These are phyloP conservation scores for Epinephelus moara DNA, from an alignment of 2,113 vertebrate species.

Conservation along the genomic window DNA sequence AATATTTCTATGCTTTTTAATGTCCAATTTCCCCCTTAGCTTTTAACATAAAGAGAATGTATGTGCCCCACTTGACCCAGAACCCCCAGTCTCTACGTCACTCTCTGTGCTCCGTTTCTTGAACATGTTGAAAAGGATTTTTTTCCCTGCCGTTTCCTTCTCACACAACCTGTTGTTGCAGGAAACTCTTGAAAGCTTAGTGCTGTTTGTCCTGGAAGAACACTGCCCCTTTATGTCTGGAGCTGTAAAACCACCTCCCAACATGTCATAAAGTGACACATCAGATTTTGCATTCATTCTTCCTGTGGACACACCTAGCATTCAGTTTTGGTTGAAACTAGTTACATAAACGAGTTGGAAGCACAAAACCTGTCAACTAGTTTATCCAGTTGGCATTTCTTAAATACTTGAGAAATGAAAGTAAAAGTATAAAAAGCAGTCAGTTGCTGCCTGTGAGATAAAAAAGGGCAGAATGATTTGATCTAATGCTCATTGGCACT, in stretches of 20 bases:
- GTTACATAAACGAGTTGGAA: background rate
- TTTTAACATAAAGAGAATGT: conserved; percentile 5
- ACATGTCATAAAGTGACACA: background rate
- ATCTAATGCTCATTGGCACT: conserved; percentile 48
- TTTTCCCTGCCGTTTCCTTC: background rate
- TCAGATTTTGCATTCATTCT: background rate
- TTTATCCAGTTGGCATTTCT: conserved; percentile 43
- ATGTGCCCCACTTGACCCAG: background rate
- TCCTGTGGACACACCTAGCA: background rate
- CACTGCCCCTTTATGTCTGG: background rate
- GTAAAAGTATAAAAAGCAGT: conserved; percentile 20
- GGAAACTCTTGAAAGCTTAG: conserved; percentile 3
- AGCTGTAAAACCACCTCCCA: conserved; percentile 11
- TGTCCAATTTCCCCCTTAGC: background rate
- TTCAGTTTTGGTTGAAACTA: conserved; percentile 7
- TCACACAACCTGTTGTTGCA: background rate
- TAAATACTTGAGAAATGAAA: conserved; percentile 47
- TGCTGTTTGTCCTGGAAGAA: conserved; percentile 2
- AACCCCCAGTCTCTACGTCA: background rate
- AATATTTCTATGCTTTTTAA: background rate
- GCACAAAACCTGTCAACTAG: background rate
- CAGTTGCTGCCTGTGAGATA: conserved; percentile 16
- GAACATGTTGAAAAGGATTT: conserved; percentile 1
- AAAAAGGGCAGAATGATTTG: conserved; percentile 19
- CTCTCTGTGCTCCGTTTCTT: background rate